Evolutionary conservation across 2,888 invertebrate species (phyloP).

Genomic region (Erebia epiphron): DNA sequence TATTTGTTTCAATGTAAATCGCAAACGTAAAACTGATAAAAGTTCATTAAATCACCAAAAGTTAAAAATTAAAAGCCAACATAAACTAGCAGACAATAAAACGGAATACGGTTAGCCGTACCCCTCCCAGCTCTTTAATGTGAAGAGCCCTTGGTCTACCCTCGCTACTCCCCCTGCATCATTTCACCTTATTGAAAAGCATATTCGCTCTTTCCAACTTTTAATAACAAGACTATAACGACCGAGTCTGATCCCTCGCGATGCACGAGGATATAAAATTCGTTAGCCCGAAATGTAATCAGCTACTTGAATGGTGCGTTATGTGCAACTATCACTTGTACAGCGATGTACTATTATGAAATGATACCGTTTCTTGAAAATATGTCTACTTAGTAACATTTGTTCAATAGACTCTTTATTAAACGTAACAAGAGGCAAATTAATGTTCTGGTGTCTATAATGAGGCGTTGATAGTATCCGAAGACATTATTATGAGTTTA

Average conservation of each 20-base stretch:
- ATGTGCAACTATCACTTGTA: neutral
- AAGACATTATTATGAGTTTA: neutral
- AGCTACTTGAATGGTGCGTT: conserved; percentile 4
- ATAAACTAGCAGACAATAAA: neutral
- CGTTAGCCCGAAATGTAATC: conserved; percentile 10
- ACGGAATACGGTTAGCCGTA: conserved; percentile 1
- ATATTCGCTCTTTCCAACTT: conserved; percentile 43
- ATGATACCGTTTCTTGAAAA: conserved; percentile 3
- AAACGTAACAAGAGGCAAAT: neutral
- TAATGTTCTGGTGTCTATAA: neutral
- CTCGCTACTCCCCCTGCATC: conserved; percentile 29
- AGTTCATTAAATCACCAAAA: no score
- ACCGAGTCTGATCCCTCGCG: conserved; percentile 20
- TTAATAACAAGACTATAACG: conserved; percentile 44
- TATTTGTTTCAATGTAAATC: no score
- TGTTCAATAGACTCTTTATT: conserved; percentile 8
- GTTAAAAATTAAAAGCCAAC: neutral
- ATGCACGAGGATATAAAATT: conserved; percentile 24
- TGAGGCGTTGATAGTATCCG: neutral
- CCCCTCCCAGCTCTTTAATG: conserved; percentile 18
- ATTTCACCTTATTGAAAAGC: conserved; percentile 34
- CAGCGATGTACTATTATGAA: neutral
- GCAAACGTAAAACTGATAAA: no score
- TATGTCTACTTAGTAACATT: neutral
- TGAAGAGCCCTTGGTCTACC: conserved; percentile 29